Conservation (phyloP, 1,140 invertebrate genomes). For the Mizuhopecten yessoensis region DNA sequence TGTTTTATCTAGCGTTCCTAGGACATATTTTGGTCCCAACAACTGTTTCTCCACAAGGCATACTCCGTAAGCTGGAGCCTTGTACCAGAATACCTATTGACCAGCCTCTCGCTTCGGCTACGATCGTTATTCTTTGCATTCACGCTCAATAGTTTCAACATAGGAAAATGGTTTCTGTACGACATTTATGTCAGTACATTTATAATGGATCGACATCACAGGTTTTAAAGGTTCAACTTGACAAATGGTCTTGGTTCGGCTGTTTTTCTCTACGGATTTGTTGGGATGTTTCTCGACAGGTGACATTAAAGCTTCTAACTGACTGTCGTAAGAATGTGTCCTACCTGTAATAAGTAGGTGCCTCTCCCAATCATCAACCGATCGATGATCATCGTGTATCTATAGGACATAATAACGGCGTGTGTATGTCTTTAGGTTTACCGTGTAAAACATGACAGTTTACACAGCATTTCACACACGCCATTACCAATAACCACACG, state of each 20-base stretch:
- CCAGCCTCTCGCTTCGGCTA: neutral
- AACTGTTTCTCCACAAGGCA: too few species aligned
- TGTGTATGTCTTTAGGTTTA: too few species aligned
- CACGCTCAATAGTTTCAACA: neutral
- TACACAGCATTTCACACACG: neutral
- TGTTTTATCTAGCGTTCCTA: too few species aligned
- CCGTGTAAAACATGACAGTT: neutral
- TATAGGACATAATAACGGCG: neutral
- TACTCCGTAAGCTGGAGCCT: too few species aligned
- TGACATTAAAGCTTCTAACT: too few species aligned
- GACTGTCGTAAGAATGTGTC: too few species aligned
- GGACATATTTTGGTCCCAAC: too few species aligned
- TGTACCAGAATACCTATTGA: too few species aligned
- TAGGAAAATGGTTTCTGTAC: neutral
- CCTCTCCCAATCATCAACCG: neutral
- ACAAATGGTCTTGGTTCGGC: neutral
- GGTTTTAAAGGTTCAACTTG: neutral
- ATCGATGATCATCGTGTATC: neutral
- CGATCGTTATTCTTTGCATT: neutral
- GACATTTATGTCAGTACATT: neutral
- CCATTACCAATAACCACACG: neutral
- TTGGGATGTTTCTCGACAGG: too few species aligned
- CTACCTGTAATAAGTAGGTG: neutral
- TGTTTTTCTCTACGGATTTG: neutral
- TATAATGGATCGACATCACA: neutral